Evolutionary conservation across 2,113 vertebrate genomes (phyloP).

Genomic region (Cervus canadensis): DNA sequence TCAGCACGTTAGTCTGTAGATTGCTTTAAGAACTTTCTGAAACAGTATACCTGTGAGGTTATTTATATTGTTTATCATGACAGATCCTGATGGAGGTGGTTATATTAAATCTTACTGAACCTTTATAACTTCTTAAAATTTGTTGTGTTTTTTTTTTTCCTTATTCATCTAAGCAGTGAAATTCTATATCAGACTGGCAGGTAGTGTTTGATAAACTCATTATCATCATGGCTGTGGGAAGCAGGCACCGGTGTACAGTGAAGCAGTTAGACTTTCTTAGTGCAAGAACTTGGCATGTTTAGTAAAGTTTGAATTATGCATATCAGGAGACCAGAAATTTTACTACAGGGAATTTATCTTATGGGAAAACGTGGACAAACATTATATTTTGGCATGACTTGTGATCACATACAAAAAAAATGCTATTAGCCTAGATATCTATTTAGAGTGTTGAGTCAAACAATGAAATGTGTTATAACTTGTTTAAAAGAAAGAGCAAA

Average conservation of each 20-base stretch:
- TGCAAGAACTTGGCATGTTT: background rate
- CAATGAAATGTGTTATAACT: background rate
- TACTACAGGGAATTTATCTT: background rate
- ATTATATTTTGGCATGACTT: background rate
- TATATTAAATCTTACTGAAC: slow-evolving; percentile 23
- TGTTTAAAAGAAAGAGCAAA: background rate
- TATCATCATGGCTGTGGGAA: background rate
- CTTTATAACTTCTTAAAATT: background rate
- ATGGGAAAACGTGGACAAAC: background rate
- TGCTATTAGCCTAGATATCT: background rate
- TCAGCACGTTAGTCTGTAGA: background rate
- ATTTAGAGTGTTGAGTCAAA: background rate
- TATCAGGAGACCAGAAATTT: background rate
- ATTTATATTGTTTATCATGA: slow-evolving; percentile 3
- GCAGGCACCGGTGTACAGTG: background rate
- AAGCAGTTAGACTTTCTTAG: background rate
- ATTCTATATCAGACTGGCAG: background rate
- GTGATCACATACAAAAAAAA: background rate
- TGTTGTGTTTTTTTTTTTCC: background rate
- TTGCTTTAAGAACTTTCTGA: background rate
- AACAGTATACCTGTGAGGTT: background rate
- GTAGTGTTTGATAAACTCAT: background rate
- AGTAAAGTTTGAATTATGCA: background rate
- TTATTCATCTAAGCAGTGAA: background rate
- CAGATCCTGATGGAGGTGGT: background rate